Conservation (phyloP, 2,113 vertebrate species). For the Anhinga rufa region DNA sequence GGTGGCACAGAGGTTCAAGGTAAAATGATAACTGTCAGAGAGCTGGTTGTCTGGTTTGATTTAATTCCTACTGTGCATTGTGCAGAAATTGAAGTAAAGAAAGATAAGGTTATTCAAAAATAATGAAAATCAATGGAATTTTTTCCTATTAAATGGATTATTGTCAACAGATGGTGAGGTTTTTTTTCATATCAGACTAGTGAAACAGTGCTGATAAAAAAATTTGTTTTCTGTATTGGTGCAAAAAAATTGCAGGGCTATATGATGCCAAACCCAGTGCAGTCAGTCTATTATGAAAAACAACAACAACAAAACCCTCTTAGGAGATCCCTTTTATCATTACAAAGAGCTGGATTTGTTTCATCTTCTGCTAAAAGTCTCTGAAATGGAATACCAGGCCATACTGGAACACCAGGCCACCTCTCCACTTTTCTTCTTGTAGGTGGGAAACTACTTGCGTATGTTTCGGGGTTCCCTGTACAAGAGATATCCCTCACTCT, state of each 20-base stretch:
- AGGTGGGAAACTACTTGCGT: constrained; percentile 98
- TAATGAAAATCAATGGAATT: not conserved
- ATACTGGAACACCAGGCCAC: not conserved
- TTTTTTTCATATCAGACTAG: not conserved
- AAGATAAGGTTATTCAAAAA: not conserved
- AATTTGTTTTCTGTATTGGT: not conserved
- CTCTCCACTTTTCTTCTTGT: not conserved
- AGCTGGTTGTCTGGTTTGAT: not conserved
- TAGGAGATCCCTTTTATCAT: not conserved
- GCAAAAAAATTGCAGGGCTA: rapidly evolving
- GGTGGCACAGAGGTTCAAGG: not conserved
- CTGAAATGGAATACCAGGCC: not conserved
- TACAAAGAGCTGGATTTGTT: not conserved
- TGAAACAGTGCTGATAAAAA: not conserved
- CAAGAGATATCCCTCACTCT: constrained; percentile 95
- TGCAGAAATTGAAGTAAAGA: not conserved
- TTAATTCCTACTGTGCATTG: not conserved
- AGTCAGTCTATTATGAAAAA: not conserved
- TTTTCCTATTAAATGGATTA: not conserved
- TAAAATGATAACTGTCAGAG: not conserved
- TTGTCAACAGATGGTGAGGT: not conserved
- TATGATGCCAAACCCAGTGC: not conserved
- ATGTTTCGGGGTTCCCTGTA: constrained; percentile 99
- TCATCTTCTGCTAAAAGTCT: not conserved
- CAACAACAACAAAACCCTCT: no score